Percentiles rank a stretch among this genome's conserved stretches.
Evolutionary conservation across 2,797 vertebrate genomes (phyloP).

Genomic region (Trichosurus vulpecula): DNA sequence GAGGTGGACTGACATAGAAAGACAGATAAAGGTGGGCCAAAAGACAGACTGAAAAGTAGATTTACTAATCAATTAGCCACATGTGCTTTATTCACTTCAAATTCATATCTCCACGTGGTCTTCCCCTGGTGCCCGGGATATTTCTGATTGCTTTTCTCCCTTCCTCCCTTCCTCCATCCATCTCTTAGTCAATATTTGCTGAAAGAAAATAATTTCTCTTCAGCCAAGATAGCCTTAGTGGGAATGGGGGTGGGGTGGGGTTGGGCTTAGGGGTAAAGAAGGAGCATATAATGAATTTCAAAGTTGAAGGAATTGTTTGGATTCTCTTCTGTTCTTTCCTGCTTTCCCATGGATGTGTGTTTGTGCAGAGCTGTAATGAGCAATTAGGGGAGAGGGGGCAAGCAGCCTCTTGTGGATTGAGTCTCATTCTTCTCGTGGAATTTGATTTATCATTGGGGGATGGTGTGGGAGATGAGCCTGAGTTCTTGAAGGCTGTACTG

Average conservation of each 20-base stretch:
- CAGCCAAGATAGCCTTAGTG: conserved; percentile 56
- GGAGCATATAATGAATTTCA: conserved; percentile 56
- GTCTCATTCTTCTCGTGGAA: not conserved
- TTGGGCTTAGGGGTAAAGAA: conserved; percentile 19
- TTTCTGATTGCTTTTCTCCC: not conserved
- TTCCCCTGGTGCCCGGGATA: not conserved
- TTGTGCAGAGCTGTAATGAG: not conserved
- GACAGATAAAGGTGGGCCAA: not conserved
- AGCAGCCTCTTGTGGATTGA: not conserved
- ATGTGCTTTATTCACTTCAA: not conserved
- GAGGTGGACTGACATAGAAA: not conserved
- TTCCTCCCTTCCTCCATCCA: conserved; percentile 17
- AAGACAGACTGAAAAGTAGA: not conserved
- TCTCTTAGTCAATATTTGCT: conserved; percentile 31
- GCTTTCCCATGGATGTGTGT: not conserved
- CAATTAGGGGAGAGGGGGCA: not conserved
- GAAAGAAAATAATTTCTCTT: conserved; percentile 65
- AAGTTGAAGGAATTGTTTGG: conserved; percentile 49
- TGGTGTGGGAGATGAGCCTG: not conserved
- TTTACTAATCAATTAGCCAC: not conserved
- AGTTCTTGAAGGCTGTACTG: not conserved
- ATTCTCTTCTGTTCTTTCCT: not conserved
- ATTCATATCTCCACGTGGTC: not conserved
- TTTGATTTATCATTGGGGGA: not conserved
- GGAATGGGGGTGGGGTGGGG: not conserved